A percentile compares a stretch with the other conserved stretches of the same genome.
Conservation (phyloP, 2,113 vertebrate species). For the rabbit (Oryctolagus cuniculus) region DNA sequence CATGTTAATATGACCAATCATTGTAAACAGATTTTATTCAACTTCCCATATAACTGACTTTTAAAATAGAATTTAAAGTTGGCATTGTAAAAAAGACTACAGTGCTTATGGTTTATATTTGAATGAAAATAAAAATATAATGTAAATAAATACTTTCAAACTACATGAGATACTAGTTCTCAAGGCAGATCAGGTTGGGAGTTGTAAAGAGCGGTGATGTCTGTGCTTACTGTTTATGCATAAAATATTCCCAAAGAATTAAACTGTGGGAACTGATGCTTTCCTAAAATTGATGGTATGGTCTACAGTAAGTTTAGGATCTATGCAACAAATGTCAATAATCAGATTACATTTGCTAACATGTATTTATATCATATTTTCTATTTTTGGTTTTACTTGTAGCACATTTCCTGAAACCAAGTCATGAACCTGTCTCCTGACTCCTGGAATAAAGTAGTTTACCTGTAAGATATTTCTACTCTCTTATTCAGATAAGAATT, state of each 20-base stretch:
- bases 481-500: background rate
- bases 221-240: background rate
- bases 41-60: background rate
- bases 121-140: background rate
- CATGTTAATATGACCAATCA: conserved; percentile 26
- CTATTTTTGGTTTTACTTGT: background rate
- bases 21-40: background rate
- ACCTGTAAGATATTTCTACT: background rate
- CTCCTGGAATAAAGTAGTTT: background rate
- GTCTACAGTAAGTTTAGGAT: background rate
- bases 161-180: background rate
- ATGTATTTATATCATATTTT: background rate
- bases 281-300: background rate
- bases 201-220: background rate
- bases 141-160: conserved; percentile 24
- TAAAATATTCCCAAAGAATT: background rate
- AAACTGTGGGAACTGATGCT: background rate
- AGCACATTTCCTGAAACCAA: background rate
- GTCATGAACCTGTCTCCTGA: background rate
- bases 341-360: background rate
- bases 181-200: background rate
- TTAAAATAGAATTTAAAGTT: conserved; percentile 33
- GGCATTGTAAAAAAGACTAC: background rate
- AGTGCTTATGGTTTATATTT: background rate
- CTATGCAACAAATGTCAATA: background rate